These are phyloP conservation scores for Branchinecta sandiegonensis DNA, from an alignment of 2,888 invertebrate genomes.

Conservation along the genomic window DNA sequence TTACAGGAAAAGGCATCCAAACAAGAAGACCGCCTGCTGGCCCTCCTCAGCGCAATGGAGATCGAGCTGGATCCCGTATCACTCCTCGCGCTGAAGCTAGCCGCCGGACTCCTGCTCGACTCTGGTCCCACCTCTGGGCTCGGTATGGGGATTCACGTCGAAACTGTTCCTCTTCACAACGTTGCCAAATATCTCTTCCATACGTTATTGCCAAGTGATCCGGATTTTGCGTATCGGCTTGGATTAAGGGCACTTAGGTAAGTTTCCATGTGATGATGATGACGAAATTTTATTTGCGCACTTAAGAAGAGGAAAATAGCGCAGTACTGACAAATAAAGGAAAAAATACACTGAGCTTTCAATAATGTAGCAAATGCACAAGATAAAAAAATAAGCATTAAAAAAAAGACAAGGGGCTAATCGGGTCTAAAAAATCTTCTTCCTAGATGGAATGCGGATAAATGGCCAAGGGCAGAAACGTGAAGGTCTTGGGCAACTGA, in stretches of 20 bases:
- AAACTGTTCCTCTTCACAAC: slow-evolving; percentile 69
- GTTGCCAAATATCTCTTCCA: slow-evolving; percentile 66
- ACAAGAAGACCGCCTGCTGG: slow-evolving; percentile 62
- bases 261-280: slow-evolving; percentile 17
- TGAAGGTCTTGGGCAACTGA: no score
- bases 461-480: no score
- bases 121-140: slow-evolving; percentile 63
- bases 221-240: slow-evolving; percentile 61
- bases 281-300: no score
- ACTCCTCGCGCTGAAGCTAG: slow-evolving; percentile 50
- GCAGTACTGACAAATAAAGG: no score
- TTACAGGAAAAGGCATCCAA: slow-evolving; percentile 48
- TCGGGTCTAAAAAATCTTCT: no score
- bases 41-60: slow-evolving; percentile 47
- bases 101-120: slow-evolving; percentile 52
- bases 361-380: no score
- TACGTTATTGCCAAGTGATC: slow-evolving; percentile 54
- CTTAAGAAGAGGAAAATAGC: no score
- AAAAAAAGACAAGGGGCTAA: no score
- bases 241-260: slow-evolving; percentile 60
- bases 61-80: slow-evolving; percentile 58
- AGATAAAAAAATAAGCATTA: no score
- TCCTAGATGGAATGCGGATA: no score
- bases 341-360: no score
- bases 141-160: slow-evolving; percentile 57